Evolutionary conservation across 2,888 invertebrate genomes (phyloP), one percentile per base, ranked within the genome.

Genomic region (Lymantria dispar): DNA sequence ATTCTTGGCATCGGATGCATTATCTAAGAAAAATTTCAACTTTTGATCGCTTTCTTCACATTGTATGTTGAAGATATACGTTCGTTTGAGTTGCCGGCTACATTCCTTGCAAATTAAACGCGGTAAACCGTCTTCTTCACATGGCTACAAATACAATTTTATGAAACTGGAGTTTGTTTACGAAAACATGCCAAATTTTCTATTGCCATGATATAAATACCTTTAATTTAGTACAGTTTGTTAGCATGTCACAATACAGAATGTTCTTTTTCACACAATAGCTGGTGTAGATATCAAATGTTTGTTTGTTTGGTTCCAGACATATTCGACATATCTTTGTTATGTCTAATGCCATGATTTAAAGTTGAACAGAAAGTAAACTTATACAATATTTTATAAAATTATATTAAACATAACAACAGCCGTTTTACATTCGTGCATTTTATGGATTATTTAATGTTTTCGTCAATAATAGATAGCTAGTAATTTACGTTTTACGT

Each of bases 81-180:
- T 68, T 43, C 77, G 72, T 64, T 87, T 89, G 0, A 91, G 68
- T 46, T 84, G 84, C 36, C 78, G 75, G 48, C 72, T 70, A 56
- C 91, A 91, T 15, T 85, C 85, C 57, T 86, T 90, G 54, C 91
- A 91, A 47, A 91, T 87, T 45, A 75, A 59, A 12, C 77, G 75
- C 1, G 91, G 91, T 31, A 91, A 57, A 43, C 85, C 80, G 59
- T 91, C 91, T 12, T 78, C 80, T 70, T 67, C 56, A 15, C 52
- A 58, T 9, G 83, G 85, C 90, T 90, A 64, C 10, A 78, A 65
- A 61, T 49, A 52, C 47, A 45, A 33, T 33, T 33, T 10, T 11
- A 29, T 11, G 7, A 42, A 42, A 42, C 9, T 12, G 11, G 12
- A 29, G 8, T 29, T 11, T 22, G n/a, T 12, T n/a, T 5, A 11